phyloP scores from a whole-genome alignment of 2,113 vertebrate genomes.

The Rhinogobius similis region DNA sequence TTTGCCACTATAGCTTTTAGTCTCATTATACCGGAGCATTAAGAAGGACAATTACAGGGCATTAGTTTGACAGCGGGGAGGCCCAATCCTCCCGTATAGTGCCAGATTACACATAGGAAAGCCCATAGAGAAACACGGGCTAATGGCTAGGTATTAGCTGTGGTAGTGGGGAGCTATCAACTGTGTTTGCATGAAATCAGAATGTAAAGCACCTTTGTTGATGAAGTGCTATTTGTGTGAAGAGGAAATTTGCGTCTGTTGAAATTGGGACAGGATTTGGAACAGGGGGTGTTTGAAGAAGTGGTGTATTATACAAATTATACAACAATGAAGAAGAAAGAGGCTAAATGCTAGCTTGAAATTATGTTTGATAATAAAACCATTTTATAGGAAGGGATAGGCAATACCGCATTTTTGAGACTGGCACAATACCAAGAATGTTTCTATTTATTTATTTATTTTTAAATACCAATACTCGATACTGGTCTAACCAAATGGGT shows the following conservation, averaged over 20 bases:
- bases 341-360: no score
- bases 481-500: no score
- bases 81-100: conserved; percentile 25
- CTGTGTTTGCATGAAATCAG: conserved; percentile 34
- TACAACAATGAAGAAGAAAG: not conserved
- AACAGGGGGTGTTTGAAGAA: not conserved
- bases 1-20: conserved; percentile 37
- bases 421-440: no score
- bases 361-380: no score
- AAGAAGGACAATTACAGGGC: conserved; percentile 62
- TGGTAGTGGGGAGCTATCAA: conserved; percentile 11
- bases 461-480: no score
- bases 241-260: no score
- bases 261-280: not conserved
- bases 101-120: conserved; percentile 37
- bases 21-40: conserved; percentile 64
- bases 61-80: conserved; percentile 56
- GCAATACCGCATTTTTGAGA: no score
- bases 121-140: conserved; percentile 21
- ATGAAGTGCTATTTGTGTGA: no score
- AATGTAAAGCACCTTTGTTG: conserved; percentile 13
- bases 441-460: no score
- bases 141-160: conserved; percentile 10
- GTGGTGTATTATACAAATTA: not conserved
- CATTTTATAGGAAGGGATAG: no score